These are phyloP conservation scores for Enteromius afrohamiltoni DNA, from an alignment of 2,797 vertebrate genomes.

Conservation along the genomic window DNA sequence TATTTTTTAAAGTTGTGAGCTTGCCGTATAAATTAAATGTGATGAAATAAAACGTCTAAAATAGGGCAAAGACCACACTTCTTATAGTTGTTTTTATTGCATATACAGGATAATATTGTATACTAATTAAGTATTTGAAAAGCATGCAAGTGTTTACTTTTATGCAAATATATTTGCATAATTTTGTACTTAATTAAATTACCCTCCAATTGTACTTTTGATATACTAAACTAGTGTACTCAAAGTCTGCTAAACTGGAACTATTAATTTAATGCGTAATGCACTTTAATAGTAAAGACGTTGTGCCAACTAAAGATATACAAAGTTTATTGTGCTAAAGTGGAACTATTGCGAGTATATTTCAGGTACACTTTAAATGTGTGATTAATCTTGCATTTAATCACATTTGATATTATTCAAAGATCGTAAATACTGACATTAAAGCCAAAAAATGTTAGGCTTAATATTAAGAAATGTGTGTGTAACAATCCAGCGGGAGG, in stretches of 20 bases:
- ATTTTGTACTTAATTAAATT: too few species aligned
- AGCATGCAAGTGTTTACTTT: too few species aligned
- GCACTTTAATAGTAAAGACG: background rate
- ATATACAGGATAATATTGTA: background rate
- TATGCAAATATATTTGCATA: too few species aligned
- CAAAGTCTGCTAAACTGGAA: background rate
- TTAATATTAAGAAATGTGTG: background rate
- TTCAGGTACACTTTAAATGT: background rate
- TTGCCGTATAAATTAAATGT: background rate
- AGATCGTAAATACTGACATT: background rate
- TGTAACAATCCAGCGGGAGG: too few species aligned
- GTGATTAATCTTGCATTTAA: background rate
- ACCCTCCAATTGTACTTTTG: background rate
- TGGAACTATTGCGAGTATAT: background rate
- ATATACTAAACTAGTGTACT: background rate
- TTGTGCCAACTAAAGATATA: background rate
- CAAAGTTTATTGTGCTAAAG: background rate
- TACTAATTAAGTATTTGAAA: background rate
- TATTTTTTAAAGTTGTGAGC: background rate
- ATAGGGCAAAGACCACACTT: background rate
- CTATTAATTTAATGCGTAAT: background rate
- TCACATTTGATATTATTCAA: background rate
- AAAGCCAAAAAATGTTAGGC: background rate
- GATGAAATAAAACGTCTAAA: background rate
- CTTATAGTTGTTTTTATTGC: background rate